These are phyloP conservation scores for Peromyscus melanophrys DNA, from an alignment of 2,797 vertebrate species.

Conservation along the genomic window DNA sequence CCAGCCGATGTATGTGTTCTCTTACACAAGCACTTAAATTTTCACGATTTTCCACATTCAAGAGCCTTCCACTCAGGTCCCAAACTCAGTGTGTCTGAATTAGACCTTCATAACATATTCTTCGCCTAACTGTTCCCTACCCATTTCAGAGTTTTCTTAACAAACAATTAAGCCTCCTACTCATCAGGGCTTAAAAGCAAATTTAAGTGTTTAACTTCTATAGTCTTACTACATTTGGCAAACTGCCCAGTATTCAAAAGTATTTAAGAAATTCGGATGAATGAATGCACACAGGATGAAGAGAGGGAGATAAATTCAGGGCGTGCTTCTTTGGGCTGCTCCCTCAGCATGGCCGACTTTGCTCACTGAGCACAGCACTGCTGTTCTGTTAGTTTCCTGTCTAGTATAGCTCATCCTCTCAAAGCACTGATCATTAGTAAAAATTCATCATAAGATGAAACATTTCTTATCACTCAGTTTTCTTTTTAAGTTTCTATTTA, in stretches of 20 bases:
- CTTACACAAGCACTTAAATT: constrained; percentile 33
- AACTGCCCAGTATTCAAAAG: neutral
- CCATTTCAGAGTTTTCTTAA: constrained; percentile 55
- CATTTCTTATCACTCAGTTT: neutral
- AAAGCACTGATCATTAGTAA: neutral
- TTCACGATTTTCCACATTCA: constrained; percentile 12
- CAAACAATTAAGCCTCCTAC: constrained; percentile 23
- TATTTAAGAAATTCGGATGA: constrained; percentile 52
- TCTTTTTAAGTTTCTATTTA: constrained; percentile 36
- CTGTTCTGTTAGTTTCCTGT: neutral
- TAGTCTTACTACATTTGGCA: constrained; percentile 40
- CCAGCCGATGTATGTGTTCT: neutral
- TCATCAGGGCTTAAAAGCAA: constrained; percentile 30
- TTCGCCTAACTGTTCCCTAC: constrained; percentile 43
- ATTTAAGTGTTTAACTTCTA: constrained; percentile 30
- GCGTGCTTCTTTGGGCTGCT: neutral
- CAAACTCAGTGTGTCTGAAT: constrained; percentile 34
- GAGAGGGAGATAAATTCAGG: constrained; percentile 6
- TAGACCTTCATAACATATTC: neutral
- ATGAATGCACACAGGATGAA: constrained; percentile 19
- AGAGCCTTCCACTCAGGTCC: neutral
- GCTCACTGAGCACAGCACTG: neutral
- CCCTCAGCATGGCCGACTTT: neutral
- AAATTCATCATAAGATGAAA: constrained; percentile 20
- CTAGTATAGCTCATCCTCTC: neutral